These are phyloP conservation scores for Poecile atricapillus DNA, from an alignment of 2,113 vertebrate species.

Conservation along the genomic window DNA sequence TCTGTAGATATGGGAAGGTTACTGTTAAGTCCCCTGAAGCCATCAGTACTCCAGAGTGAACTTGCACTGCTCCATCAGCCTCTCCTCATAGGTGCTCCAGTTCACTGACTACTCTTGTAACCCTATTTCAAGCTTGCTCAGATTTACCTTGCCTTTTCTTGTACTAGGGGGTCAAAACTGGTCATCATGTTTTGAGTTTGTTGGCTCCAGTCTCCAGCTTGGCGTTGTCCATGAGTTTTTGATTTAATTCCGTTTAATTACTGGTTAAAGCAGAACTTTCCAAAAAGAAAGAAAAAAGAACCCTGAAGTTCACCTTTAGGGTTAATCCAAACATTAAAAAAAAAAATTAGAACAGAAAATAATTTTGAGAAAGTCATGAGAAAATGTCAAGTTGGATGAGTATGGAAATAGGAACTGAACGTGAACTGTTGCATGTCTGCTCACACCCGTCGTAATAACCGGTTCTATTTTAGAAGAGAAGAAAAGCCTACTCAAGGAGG, in stretches of 20 bases:
- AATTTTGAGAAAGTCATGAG: slow-evolving; percentile 47
- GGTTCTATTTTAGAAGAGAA: slow-evolving; percentile 63
- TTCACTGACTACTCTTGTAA: neutral
- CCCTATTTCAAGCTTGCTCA: neutral
- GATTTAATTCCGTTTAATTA: neutral
- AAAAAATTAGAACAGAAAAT: neutral
- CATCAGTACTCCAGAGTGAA: neutral
- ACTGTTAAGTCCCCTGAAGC: neutral
- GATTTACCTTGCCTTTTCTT: neutral
- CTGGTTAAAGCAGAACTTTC: neutral
- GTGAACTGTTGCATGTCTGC: slow-evolving; percentile 59
- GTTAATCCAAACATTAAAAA: neutral
- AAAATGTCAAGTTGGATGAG: slow-evolving; percentile 52
- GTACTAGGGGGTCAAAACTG: neutral
- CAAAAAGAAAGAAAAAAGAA: neutral
- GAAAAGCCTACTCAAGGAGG: slow-evolving; percentile 54
- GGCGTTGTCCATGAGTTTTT: neutral
- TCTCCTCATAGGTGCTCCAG: neutral
- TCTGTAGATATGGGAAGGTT: neutral
- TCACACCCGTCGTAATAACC: slow-evolving; percentile 52
- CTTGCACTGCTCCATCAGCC: neutral
- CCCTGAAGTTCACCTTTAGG: neutral
- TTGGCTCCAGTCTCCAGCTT: neutral
- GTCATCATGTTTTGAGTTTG: neutral
- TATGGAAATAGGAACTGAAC: slow-evolving; percentile 54